These are phyloP conservation scores for Danio jaintianensis DNA, from an alignment of 2,797 vertebrate species.

Conservation along the genomic window DNA sequence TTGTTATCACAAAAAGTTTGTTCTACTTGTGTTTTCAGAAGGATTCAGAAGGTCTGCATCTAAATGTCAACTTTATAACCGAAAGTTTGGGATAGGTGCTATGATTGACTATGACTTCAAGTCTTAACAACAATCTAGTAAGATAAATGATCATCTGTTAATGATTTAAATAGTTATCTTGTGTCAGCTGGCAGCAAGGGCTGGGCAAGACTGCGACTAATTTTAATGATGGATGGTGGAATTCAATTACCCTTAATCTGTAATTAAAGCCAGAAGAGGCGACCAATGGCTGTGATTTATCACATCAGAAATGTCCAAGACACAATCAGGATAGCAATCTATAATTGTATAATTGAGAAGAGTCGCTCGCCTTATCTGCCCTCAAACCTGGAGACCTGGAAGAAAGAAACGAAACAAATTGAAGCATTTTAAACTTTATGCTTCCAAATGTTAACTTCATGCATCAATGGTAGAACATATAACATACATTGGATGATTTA, in stretches of 20 bases:
- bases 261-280: slow-evolving; percentile 42
- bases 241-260: slow-evolving; percentile 50
- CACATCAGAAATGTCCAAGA: slow-evolving; percentile 32
- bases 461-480: too few species aligned
- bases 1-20: neutral
- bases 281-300: slow-evolving; percentile 45
- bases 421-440: neutral
- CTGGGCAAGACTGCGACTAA: slow-evolving; percentile 20
- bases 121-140: slow-evolving; percentile 37
- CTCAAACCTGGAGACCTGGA: neutral
- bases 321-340: slow-evolving; percentile 45
- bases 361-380: neutral
- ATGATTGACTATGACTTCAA: slow-evolving; percentile 34
- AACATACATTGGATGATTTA: too few species aligned
- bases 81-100: slow-evolving; percentile 5
- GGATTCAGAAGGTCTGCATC: neutral
- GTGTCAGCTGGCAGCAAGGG: slow-evolving; percentile 34
- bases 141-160: slow-evolving; percentile 41
- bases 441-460: too few species aligned
- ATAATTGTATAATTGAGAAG: slow-evolving; percentile 29
- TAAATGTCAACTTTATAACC: neutral
- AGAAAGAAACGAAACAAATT: neutral
- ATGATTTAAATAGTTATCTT: slow-evolving; percentile 45
- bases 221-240: slow-evolving; percentile 49
- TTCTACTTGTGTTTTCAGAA: too few species aligned